Percentiles rank a stretch among this genome's conserved stretches.
Evolutionary conservation across 2,888 invertebrate species (phyloP).

Genomic region (Pinctada fucata): DNA sequence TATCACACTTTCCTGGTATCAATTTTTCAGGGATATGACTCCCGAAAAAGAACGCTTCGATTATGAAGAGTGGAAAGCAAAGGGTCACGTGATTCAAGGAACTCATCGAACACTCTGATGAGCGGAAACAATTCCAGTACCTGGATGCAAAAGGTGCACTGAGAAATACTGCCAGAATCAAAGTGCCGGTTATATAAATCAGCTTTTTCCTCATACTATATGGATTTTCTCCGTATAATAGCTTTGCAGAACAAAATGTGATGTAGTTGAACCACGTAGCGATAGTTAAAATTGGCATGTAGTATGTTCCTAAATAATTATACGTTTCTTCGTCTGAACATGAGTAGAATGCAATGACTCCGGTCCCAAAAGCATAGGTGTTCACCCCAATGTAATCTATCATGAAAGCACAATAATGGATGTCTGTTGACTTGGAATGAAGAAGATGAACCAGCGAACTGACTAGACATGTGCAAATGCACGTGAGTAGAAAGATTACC

Average conservation of each 20-base stretch:
- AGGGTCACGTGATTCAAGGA: constrained; percentile 53
- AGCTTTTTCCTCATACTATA: constrained; percentile 38
- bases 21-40: constrained; percentile 62
- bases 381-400: constrained; percentile 54
- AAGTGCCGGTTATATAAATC: constrained; percentile 42
- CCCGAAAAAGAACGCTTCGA: constrained; percentile 51
- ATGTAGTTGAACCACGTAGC: constrained; percentile 48
- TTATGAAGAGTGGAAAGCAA: constrained; percentile 37
- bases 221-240: constrained; percentile 52
- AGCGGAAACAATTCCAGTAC: constrained; percentile 40
- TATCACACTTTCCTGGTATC: constrained; percentile 63
- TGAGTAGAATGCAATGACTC: constrained; percentile 49
- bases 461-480: constrained; percentile 44
- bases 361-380: constrained; percentile 50
- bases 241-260: constrained; percentile 46
- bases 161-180: constrained; percentile 40
- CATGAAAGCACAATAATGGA: constrained; percentile 52
- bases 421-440: constrained; percentile 50
- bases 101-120: constrained; percentile 35
- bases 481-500: constrained; percentile 46
- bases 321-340: constrained; percentile 47
- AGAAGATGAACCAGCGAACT: constrained; percentile 52
- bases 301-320: constrained; percentile 29
- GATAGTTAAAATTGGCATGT: constrained; percentile 40
- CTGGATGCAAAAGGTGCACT: constrained; percentile 49